Evolutionary conservation across 2,888 invertebrate genomes (phyloP).

Genomic region (Agonopterix subpropinquella): DNA sequence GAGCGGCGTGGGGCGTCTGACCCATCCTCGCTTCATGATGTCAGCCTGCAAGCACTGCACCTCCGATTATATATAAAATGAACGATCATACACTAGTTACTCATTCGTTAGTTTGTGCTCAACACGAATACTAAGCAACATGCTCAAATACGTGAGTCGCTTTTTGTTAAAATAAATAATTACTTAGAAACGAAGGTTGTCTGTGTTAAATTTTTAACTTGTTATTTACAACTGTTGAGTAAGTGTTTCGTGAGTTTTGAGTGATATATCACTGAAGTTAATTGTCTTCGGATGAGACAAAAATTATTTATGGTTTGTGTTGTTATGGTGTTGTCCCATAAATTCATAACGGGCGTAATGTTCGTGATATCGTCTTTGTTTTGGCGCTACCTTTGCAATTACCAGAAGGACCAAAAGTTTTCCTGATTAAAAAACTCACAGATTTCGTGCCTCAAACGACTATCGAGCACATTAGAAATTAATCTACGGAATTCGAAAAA

Average conservation of each 20-base stretch:
- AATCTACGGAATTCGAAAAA: no score
- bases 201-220: slow-evolving; percentile 22
- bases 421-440: no score
- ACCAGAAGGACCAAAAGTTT: no score
- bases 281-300: slow-evolving; percentile 13
- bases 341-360: no score
- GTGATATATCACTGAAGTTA: slow-evolving; percentile 21
- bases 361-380: no score
- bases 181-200: slow-evolving; percentile 19
- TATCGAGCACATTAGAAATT: no score
- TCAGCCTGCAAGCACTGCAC: slow-evolving; percentile 61
- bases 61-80: slow-evolving; percentile 66
- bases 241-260: slow-evolving; percentile 35
- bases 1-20: slow-evolving; percentile 30
- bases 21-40: slow-evolving; percentile 55
- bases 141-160: slow-evolving; percentile 71
- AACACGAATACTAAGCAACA: slow-evolving; percentile 63
- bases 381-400: no score
- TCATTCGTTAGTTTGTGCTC: slow-evolving; percentile 72
- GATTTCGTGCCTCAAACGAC: no score
- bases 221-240: slow-evolving; percentile 24
- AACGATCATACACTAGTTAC: slow-evolving; percentile 55
- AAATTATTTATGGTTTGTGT: no score
- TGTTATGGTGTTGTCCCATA: no score
- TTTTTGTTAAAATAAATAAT: slow-evolving; percentile 14